Evolutionary conservation across 1,140 invertebrate genomes (phyloP).

Genomic region (Drosophila repletoides): DNA sequence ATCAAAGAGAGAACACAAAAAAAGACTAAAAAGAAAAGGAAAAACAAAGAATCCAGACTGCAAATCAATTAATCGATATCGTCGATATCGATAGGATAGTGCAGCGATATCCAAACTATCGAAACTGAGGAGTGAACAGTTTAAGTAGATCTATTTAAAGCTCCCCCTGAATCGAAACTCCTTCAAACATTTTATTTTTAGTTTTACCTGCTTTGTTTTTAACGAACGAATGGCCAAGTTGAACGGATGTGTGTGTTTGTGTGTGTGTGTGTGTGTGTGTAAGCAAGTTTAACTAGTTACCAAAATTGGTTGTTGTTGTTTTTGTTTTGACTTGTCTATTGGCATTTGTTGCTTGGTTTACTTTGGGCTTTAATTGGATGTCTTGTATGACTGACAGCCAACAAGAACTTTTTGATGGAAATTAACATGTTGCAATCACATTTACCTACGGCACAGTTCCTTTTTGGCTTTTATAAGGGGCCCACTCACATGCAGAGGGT

Average conservation of each 20-base stretch:
- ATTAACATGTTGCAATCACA: conserved; percentile 19
- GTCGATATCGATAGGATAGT: too few relatives aligned
- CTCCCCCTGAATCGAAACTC: too few relatives aligned
- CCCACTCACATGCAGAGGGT: too few relatives aligned
- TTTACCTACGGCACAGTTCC: neutral
- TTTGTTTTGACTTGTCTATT: neutral
- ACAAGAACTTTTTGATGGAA: conserved; percentile 20
- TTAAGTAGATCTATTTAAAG: too few relatives aligned
- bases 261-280: conserved; percentile 15
- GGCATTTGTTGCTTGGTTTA: conserved; percentile 8
- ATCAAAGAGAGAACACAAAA: neutral
- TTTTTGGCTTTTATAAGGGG: too few relatives aligned
- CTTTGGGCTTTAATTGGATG: conserved; percentile 28
- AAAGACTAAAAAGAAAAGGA: conserved; percentile 7
- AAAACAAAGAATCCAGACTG: neutral
- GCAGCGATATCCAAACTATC: too few relatives aligned
- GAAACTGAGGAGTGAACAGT: too few relatives aligned
- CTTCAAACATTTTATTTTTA: too few relatives aligned
- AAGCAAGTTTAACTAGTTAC: conserved; percentile 41
- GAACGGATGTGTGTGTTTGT: conserved; percentile 13
- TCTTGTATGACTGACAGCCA: conserved; percentile 9
- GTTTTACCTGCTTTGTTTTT: too few relatives aligned
- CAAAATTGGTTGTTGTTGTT: conserved; percentile 17
- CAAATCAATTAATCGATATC: too few relatives aligned
- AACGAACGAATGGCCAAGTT: conserved; percentile 35